Evolutionary conservation across 2,113 vertebrate genomes (phyloP).

Genomic region (Ailurus styani): DNA sequence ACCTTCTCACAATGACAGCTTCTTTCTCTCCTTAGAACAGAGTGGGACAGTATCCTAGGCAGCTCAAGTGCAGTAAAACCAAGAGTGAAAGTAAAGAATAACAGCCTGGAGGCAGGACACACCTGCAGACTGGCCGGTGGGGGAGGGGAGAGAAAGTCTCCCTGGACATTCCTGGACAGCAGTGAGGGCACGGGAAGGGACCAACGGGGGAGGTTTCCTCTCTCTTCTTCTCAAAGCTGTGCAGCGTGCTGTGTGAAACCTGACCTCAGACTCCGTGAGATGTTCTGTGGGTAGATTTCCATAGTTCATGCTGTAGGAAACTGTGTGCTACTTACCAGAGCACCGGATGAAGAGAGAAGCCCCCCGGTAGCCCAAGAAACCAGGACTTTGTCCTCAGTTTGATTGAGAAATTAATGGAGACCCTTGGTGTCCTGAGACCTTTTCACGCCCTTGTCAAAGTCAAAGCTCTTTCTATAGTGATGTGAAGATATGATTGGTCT

Average conservation of each 20-base stretch:
- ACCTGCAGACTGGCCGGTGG: fast-evolving
- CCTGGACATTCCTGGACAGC: neutral
- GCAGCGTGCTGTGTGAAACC: neutral
- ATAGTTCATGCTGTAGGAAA: neutral
- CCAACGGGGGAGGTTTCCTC: fast-evolving
- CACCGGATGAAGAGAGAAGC: fast-evolving
- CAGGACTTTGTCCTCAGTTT: neutral
- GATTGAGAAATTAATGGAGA: neutral
- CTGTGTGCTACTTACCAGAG: too few species aligned
- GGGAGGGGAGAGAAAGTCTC: fast-evolving
- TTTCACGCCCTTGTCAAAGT: neutral
- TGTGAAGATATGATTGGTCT: neutral
- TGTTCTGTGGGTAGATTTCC: neutral
- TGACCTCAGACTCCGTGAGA: neutral
- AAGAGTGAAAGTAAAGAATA: neutral
- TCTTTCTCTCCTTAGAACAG: neutral
- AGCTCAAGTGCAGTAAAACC: neutral
- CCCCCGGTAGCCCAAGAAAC: neutral
- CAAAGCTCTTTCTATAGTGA: neutral
- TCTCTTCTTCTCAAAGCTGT: neutral
- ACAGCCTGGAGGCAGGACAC: neutral
- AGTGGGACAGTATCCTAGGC: neutral
- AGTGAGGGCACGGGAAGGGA: fast-evolving
- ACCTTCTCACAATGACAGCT: neutral
- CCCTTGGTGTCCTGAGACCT: fast-evolving